These are phyloP conservation scores for Dasypus novemcinctus DNA, from an alignment of 2,113 vertebrate species.

Conservation along the genomic window DNA sequence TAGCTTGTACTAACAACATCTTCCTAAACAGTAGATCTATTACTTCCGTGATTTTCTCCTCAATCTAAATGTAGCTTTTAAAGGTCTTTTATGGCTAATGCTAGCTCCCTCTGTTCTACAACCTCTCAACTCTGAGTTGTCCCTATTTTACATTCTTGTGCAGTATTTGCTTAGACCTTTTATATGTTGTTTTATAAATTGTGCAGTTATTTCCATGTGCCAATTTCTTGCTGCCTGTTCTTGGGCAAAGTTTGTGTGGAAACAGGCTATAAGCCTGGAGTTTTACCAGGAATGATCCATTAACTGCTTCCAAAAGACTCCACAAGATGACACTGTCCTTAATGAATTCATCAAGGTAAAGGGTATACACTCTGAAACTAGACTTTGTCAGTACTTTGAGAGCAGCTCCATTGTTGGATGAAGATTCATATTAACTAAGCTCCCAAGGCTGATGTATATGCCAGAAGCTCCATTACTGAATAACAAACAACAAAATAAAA, in stretches of 20 bases:
- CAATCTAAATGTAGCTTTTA: not conserved
- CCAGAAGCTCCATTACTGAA: not conserved
- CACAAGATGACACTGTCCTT: not conserved
- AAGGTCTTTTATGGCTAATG: not conserved
- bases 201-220: not conserved
- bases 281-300: not conserved
- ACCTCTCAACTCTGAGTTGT: not conserved
- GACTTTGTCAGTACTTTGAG: not conserved
- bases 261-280: not conserved
- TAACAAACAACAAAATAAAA: conserved; percentile 15
- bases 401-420: not conserved
- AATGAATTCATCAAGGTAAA: not conserved
- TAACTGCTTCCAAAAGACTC: not conserved
- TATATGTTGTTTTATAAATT: not conserved
- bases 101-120: not conserved
- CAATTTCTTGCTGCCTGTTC: not conserved
- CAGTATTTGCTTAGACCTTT: not conserved
- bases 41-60: conserved; percentile 38
- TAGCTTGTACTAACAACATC: not conserved
- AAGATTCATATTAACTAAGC: conserved; percentile 20
- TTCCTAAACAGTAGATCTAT: conserved; percentile 6
- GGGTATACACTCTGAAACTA: not conserved
- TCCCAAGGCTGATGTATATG: not conserved
- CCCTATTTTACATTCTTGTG: not conserved
- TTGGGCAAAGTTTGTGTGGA: not conserved